These are phyloP conservation scores for Zosterops japonicus DNA, from an alignment of 2,113 vertebrate genomes.

Conservation along the genomic window DNA sequence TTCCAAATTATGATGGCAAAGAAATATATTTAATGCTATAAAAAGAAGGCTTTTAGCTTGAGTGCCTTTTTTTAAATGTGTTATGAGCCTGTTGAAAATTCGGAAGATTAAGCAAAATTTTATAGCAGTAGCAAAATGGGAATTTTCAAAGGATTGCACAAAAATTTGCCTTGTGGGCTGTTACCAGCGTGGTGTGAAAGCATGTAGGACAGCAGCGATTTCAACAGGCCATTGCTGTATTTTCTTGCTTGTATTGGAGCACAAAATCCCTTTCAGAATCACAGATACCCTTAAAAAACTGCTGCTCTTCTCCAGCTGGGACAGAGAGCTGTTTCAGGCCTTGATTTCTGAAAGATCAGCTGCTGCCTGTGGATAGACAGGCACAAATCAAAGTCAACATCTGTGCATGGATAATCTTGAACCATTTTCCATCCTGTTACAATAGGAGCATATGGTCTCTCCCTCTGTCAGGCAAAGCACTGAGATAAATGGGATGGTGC, in stretches of 20 bases:
- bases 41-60: conserved; percentile 9
- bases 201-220: neutral
- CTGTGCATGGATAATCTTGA: conserved; percentile 19
- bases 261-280: neutral
- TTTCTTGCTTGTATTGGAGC: neutral
- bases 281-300: neutral
- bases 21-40: neutral
- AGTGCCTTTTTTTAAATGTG: neutral
- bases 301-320: conserved; percentile 13
- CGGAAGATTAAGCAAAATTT: neutral
- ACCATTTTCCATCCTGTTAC: conserved; percentile 5
- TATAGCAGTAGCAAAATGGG: neutral
- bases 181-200: neutral
- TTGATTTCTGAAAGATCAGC: conserved; percentile 18
- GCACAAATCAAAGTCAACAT: conserved; percentile 56
- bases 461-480: neutral
- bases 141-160: neutral
- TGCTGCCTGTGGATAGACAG: conserved; percentile 18
- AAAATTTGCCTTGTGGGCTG: neutral
- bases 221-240: neutral
- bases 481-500: neutral
- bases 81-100: neutral
- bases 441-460: neutral
- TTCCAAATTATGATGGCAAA: neutral
- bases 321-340: neutral